These are phyloP conservation scores for Herminia tarsipennalis DNA, from an alignment of 2,888 invertebrate species.

Conservation along the genomic window DNA sequence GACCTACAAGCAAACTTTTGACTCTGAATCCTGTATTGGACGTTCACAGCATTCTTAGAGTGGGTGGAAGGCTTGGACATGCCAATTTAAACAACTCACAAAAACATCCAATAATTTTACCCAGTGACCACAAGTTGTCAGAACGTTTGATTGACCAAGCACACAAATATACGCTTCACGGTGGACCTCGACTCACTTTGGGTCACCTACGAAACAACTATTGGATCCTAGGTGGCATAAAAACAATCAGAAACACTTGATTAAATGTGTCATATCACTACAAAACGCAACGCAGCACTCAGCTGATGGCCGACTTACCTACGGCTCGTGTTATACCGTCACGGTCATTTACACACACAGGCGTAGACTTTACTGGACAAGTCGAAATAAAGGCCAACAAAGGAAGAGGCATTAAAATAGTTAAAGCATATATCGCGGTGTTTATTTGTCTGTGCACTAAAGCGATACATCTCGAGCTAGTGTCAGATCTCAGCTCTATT, in stretches of 20 bases:
- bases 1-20: no score
- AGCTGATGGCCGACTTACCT: background rate
- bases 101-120: background rate
- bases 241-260: background rate
- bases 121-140: background rate
- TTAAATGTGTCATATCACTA: background rate
- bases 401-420: background rate
- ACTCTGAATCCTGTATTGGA: background rate
- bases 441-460: slow-evolving; percentile 7
- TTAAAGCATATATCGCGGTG: slow-evolving; percentile 4
- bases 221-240: background rate
- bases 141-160: background rate
- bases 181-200: background rate
- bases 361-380: slow-evolving; percentile 4
- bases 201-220: background rate
- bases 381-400: slow-evolving; percentile 5
- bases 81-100: background rate
- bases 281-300: background rate
- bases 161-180: background rate
- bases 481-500: slow-evolving; percentile 8
- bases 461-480: slow-evolving; percentile 5
- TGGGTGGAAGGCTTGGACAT: background rate
- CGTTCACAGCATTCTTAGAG: background rate
- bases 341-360: background rate
- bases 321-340: background rate